Percentiles rank a stretch among this genome's conserved stretches.
Evolutionary conservation across 2,113 vertebrate genomes (phyloP).

Genomic region (Aspidoscelis tigris): DNA sequence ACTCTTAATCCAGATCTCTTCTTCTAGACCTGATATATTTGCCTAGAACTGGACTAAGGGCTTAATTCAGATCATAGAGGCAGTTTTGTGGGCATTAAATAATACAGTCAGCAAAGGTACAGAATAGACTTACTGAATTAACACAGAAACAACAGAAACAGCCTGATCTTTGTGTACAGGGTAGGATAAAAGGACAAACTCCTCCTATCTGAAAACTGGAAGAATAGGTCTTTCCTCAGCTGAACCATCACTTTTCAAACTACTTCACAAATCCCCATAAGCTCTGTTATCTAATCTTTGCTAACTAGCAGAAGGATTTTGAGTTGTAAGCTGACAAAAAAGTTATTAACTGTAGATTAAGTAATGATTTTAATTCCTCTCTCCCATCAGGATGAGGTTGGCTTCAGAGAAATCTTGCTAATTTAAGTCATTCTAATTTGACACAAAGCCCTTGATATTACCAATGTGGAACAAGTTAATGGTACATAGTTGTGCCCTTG

Average conservation of each 20-base stretch:
- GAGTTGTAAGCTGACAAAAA: background rate
- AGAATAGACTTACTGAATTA: too few relatives aligned
- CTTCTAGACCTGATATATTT: too few relatives aligned
- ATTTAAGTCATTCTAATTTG: background rate
- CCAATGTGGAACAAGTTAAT: background rate
- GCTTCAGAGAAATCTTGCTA: constrained; percentile 1
- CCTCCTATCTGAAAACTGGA: background rate
- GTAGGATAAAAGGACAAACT: background rate
- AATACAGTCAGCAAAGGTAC: too few relatives aligned
- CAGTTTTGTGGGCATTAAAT: too few relatives aligned
- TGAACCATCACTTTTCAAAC: background rate
- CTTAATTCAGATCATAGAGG: too few relatives aligned
- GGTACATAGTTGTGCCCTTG: background rate
- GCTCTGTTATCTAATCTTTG: background rate
- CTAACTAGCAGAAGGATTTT: background rate
- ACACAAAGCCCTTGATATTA: background rate
- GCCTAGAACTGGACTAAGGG: too few relatives aligned
- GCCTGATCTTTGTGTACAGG: background rate
- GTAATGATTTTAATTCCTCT: constrained; percentile 17
- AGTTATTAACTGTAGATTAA: background rate
- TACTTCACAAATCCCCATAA: background rate
- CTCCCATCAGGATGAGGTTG: background rate
- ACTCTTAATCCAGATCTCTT: too few relatives aligned
- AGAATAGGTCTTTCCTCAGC: background rate
- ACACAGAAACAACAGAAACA: too few relatives aligned